Base-by-base conservation (phyloP, 2,797 vertebrate genomes). In the Limosa lapponica region DNA sequence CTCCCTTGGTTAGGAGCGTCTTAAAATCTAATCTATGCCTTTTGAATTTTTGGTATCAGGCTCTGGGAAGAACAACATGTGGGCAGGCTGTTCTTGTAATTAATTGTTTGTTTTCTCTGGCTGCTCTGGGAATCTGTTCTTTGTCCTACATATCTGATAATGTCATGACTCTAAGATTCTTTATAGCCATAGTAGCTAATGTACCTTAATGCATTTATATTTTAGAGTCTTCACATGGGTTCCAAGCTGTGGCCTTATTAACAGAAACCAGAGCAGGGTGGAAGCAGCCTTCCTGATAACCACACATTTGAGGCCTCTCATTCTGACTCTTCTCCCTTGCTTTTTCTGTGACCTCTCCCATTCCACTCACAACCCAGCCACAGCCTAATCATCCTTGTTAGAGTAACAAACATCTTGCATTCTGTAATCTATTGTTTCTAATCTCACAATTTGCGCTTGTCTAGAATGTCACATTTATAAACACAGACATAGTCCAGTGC, bases 171-270 rank as follows among this genome's bases (percentile, higher is more conserved):
- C 54, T 66, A 17, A 82, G 62, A 46, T 84, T 91, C 94, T 95
- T 91, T 90, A 73, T 43, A 79, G 73, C 36, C 8, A 32, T 58
- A 64, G 80, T 52, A 79, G 90, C 85, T 96, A 93, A 95, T 93
- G 94, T 94, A 96, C 94, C 96, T 90, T 94, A 96, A 90, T 95
- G 88, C 77, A 82, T 87, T 95, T 96, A n/a, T 87, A 39, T 88
- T 87, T 88, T 39, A 82, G 85, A 72, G 44, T 22, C 70, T 82
- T 90, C 71, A 87, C 54, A 82, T 84, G 66, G 36, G 80, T 95
- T 95, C 79, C 77, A 70, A 86, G 73, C 75, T 75, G 71, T 64
- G 81, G 28, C 81, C 82, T 93, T 55, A 49, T 70, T 96, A 96
- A 95, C 90, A 96, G 85, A 93, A 96, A 95, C 32, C 94, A 95